Conservation (phyloP, 2,113 vertebrate genomes). For the Agapornis roseicollis region DNA sequence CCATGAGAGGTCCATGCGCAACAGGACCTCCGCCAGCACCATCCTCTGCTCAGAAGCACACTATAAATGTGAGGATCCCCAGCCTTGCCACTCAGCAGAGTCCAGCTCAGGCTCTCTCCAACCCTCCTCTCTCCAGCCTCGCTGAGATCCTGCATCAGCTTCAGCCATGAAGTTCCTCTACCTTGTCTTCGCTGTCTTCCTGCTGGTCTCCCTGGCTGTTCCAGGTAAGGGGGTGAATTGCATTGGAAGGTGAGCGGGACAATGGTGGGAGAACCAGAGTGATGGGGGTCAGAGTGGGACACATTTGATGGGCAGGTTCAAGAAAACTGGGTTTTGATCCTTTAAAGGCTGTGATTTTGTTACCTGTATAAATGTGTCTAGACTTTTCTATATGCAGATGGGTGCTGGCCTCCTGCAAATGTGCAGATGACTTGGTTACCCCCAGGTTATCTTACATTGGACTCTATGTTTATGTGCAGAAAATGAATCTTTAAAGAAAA, state of each 20-base stretch:
- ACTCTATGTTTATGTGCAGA: background rate
- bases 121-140: background rate
- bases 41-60: background rate
- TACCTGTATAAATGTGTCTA: accelerated
- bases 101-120: background rate
- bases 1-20: background rate
- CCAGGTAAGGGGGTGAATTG: conserved; percentile 15
- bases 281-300: background rate
- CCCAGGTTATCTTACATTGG: background rate
- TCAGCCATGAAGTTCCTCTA: conserved; percentile 43
- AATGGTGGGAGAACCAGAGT: accelerated
- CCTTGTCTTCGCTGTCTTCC: background rate
- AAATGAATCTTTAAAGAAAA: background rate
- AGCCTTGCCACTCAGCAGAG: background rate
- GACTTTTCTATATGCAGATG: background rate
- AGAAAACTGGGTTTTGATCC: accelerated
- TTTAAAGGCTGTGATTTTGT: background rate
- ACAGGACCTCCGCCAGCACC: background rate
- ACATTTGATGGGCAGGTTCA: background rate
- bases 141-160: background rate
- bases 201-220: conserved; percentile 16
- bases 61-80: conserved; percentile 19
- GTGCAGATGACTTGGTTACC: background rate
- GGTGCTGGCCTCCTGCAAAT: background rate
- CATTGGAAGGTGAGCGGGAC: background rate